These are phyloP conservation scores for Carduelis carduelis DNA, from an alignment of 2,797 vertebrate genomes.

Conservation along the genomic window DNA sequence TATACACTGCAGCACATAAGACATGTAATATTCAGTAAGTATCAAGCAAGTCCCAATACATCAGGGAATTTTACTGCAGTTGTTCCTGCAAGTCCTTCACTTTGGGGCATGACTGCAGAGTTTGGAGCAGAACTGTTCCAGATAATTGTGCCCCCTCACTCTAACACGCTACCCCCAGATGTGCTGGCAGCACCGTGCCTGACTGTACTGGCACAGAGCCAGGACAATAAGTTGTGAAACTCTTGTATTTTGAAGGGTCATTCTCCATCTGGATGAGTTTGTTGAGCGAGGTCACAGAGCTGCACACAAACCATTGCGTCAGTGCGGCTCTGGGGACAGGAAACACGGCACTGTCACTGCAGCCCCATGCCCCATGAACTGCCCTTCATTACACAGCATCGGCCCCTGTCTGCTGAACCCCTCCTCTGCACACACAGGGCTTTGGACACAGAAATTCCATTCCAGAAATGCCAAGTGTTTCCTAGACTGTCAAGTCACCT, in stretches of 20 bases:
- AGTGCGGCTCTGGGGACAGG: background rate
- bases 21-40: background rate
- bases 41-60: background rate
- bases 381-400: background rate
- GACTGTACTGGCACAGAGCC: background rate
- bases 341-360: background rate
- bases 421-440: background rate
- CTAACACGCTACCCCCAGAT: background rate
- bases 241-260: background rate
- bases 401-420: background rate
- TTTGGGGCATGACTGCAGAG: accelerated
- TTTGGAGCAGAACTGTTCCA: background rate
- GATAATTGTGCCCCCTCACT: background rate
- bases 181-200: background rate
- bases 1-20: background rate
- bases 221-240: background rate
- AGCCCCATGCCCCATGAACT: accelerated
- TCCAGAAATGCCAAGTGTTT: background rate
- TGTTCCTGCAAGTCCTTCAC: background rate
- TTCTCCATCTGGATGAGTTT: background rate
- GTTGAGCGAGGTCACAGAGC: background rate
- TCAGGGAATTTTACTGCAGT: background rate
- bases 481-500: background rate
- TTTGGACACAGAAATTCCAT: background rate
- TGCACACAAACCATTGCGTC: background rate